Base-by-base conservation (phyloP, 2,888 invertebrate genomes). In the Parascotia fuliginaria region DNA sequence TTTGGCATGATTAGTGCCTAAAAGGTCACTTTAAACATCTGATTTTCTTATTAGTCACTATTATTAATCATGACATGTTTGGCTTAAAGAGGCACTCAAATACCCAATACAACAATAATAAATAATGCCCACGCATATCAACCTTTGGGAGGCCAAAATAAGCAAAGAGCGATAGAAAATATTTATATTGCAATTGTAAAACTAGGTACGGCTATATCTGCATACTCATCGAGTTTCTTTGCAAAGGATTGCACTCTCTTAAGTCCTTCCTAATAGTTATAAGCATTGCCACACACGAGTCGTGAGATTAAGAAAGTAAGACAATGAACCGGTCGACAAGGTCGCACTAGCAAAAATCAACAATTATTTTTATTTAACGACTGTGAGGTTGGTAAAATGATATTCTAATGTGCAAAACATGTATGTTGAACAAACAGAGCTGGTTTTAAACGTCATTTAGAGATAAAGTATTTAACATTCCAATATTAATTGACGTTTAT, bases 291-390 rank as follows among this genome's bases (percentile, higher is more conserved):
- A 52, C 40, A 52, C 27, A 45, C 37, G 43, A 63, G 45, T 41
- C 42, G 27, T 62, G 55, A 64, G 61, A 60, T 66, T 64, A 65
- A 55, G 60, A 48, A 61, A 62, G 52, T 51, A 52, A 73, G 66
- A 67, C 70, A 75, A 73, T 69, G 70, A 75, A 73, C 65, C 65
- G 57, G 37, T 16, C 38, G 52, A 59, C 68, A 60, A 77, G 72
- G 70, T 57, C 63, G 57, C 50, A 49, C 48, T 49, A 55, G 60
- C 64, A 70, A 67, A 73, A 73, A 73, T 64, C 37, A 49, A 49
- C 40, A 36, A 38, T 27, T 24, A 39, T 46, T 52, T 54, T 46
- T 54, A 42, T 46, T 41, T 47, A 50, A 57, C 42, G 38, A 50
- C 34, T 53, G 47, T 38, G 38, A 13, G 24, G 46, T 57, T 29